These are phyloP conservation scores for Psophia crepitans DNA, from an alignment of 2,113 vertebrate genomes.

Conservation along the genomic window DNA sequence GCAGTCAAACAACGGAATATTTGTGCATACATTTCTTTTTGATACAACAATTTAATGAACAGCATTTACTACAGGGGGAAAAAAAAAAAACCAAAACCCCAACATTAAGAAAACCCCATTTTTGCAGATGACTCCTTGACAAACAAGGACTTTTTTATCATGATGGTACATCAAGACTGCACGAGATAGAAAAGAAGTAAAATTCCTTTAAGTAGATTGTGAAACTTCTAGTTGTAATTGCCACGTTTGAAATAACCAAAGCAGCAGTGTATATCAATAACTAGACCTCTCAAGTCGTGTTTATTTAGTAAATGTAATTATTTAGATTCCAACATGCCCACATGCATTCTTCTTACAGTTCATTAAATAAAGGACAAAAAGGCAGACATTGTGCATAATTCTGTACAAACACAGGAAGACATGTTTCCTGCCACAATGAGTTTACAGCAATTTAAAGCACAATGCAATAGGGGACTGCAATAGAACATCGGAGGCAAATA, in stretches of 20 bases:
- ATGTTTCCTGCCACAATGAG: slow-evolving; percentile 59
- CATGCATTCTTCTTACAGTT: slow-evolving; percentile 36
- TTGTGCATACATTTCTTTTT: neutral
- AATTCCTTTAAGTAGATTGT: neutral
- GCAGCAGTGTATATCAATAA: neutral
- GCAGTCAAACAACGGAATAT: neutral
- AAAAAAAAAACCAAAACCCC: neutral
- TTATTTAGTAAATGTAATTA: slow-evolving; percentile 54
- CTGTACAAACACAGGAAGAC: slow-evolving; percentile 68
- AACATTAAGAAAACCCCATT: neutral
- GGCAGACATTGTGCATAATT: slow-evolving; percentile 60
- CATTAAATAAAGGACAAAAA: slow-evolving; percentile 62
- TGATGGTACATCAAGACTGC: neutral
- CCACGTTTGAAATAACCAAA: neutral
- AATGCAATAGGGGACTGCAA: slow-evolving; percentile 46
- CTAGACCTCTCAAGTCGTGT: neutral
- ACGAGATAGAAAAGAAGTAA: neutral
- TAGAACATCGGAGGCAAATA: neutral
- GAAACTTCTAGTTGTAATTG: neutral
- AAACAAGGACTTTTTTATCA: neutral
- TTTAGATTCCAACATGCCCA: slow-evolving; percentile 20
- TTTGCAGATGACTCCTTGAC: neutral
- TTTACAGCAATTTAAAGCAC: slow-evolving; percentile 64
- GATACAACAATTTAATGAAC: neutral
- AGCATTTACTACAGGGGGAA: neutral